Percentiles rank a stretch among this genome's conserved stretches.
These are phyloP conservation scores for Epinephelus lanceolatus DNA, from an alignment of 2,113 vertebrate genomes.

Conservation along the genomic window DNA sequence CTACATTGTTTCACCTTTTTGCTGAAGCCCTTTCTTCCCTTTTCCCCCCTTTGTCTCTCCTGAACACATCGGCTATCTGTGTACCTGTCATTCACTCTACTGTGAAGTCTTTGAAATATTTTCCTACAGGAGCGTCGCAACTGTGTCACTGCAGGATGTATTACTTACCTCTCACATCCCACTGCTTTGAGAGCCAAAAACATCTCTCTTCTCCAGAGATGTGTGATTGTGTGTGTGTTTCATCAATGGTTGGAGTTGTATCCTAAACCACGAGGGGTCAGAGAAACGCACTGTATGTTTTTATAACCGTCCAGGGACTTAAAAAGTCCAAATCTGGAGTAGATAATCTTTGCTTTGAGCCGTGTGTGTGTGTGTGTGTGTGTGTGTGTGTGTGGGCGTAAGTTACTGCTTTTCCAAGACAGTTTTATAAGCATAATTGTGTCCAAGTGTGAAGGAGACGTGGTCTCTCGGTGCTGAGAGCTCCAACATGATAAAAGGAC, in stretches of 20 bases:
- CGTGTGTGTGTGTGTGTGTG: background rate
- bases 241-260: slow-evolving; percentile 33
- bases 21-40: slow-evolving; percentile 20
- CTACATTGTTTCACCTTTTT: slow-evolving; percentile 56
- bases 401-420: slow-evolving; percentile 23
- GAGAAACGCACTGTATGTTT: slow-evolving; percentile 39
- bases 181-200: slow-evolving; percentile 63
- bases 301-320: slow-evolving; percentile 29
- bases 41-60: background rate
- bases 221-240: slow-evolving; percentile 26
- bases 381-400: background rate
- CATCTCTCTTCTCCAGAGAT: slow-evolving; percentile 45
- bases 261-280: slow-evolving; percentile 33
- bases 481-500: slow-evolving; percentile 49
- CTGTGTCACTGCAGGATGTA: slow-evolving; percentile 53
- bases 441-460: slow-evolving; percentile 51
- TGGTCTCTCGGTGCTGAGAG: slow-evolving; percentile 26
- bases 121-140: slow-evolving; percentile 47
- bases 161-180: slow-evolving; percentile 41
- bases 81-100: slow-evolving; percentile 44
- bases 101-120: slow-evolving; percentile 58
- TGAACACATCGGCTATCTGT: slow-evolving; percentile 32
- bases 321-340: slow-evolving; percentile 29
- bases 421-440: slow-evolving; percentile 52
- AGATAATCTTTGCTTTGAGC: slow-evolving; percentile 51